These are phyloP conservation scores for Syngnathus floridae DNA, from an alignment of 2,113 vertebrate genomes.

Conservation along the genomic window DNA sequence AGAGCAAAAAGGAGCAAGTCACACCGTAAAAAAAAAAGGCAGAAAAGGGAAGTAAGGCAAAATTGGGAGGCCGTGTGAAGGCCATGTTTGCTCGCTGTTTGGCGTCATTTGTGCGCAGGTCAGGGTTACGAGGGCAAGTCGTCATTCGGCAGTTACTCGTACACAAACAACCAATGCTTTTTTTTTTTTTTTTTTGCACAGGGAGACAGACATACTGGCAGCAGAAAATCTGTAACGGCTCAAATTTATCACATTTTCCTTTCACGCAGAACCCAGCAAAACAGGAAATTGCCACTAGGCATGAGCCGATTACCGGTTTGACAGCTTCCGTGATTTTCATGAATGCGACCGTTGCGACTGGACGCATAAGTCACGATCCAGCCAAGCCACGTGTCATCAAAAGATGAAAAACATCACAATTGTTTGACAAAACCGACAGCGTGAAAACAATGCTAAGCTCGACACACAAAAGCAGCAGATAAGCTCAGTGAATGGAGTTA, in stretches of 20 bases:
- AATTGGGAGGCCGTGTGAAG: conserved; percentile 16
- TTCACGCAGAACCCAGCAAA: neutral
- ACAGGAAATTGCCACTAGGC: neutral
- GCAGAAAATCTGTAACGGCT: neutral
- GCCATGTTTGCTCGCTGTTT: conserved; percentile 38
- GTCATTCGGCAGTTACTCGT: conserved; percentile 30
- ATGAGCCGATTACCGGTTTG: too few relatives aligned
- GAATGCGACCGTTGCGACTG: too few relatives aligned
- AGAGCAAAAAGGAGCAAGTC: neutral
- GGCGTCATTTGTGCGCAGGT: conserved; percentile 37
- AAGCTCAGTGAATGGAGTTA: conserved; percentile 12
- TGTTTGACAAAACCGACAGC: too few relatives aligned
- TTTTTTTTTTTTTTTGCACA: neutral
- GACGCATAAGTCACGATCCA: too few relatives aligned
- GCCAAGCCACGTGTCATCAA: too few relatives aligned
- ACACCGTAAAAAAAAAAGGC: neutral
- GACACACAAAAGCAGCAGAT: conserved; percentile 9
- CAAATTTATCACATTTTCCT: neutral
- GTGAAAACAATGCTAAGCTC: neutral
- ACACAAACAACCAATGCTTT: conserved; percentile 43
- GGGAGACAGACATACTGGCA: neutral
- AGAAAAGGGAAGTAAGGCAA: conserved; percentile 3
- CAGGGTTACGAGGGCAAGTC: conserved; percentile 39
- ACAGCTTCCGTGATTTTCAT: too few relatives aligned
- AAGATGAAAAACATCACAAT: too few relatives aligned